phyloP scores from a whole-genome alignment of 1,140 invertebrate genomes.

The Cherax quadricarinatus region DNA sequence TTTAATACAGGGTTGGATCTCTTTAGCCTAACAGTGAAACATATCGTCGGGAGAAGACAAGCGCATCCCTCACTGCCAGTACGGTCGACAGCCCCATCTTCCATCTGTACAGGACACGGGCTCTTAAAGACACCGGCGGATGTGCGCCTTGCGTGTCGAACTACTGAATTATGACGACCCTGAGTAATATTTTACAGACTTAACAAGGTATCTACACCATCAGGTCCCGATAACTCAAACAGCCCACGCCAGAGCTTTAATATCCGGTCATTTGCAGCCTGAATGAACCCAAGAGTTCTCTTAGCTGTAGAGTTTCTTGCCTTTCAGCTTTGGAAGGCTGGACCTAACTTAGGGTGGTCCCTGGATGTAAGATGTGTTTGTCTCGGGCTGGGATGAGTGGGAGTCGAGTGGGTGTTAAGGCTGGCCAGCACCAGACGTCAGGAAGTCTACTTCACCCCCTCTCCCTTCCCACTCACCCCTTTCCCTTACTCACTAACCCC shows the following conservation, averaged over 20 bases:
- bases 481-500: no score
- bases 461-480: no score
- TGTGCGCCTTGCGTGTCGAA: constrained; percentile 20
- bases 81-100: constrained; percentile 28
- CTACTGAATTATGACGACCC: constrained; percentile 64
- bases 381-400: no score
- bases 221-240: constrained; percentile 38
- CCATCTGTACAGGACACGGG: background rate
- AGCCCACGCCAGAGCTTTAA: background rate
- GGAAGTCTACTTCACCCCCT: no score
- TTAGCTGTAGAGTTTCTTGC: background rate
- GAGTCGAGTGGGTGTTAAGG: no score
- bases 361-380: no score
- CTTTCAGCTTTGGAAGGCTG: no score
- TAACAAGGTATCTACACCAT: constrained; percentile 54
- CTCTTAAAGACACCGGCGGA: background rate
- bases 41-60: constrained; percentile 38
- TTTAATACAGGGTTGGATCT: constrained; percentile 57
- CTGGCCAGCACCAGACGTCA: no score
- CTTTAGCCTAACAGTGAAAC: constrained; percentile 65
- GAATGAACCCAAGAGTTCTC: background rate
- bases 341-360: no score
- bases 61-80: constrained; percentile 9
- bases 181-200: constrained; percentile 54
- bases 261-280: background rate